Percentiles rank a stretch among this genome's conserved stretches.
Conservation (phyloP, 2,888 invertebrate genomes). For the Empis livida region DNA sequence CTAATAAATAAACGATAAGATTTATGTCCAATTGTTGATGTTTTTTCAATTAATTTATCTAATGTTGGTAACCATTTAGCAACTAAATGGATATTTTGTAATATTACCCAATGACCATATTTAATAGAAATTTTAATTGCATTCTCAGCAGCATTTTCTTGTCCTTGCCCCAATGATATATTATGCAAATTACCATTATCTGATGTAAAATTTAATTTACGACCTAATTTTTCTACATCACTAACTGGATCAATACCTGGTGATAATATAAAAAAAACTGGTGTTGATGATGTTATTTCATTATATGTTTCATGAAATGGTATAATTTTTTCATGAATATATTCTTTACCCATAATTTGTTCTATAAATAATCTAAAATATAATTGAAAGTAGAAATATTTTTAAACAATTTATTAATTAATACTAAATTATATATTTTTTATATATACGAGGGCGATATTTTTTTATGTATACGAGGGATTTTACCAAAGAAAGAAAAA, state of each 20-base stretch:
- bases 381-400: neutral
- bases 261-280: slow-evolving; percentile 89
- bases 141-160: slow-evolving; percentile 79
- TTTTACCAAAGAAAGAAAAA: no score
- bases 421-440: no score
- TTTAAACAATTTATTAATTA: no score
- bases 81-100: slow-evolving; percentile 89
- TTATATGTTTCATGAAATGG: slow-evolving; percentile 72
- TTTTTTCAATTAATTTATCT: slow-evolving; percentile 82
- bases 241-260: slow-evolving; percentile 83
- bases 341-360: slow-evolving; percentile 75
- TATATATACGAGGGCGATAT: no score
- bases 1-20: slow-evolving; percentile 65
- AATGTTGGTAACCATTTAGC: slow-evolving; percentile 74
- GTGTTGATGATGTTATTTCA: slow-evolving; percentile 73
- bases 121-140: slow-evolving; percentile 63
- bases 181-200: slow-evolving; percentile 78
- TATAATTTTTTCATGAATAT: slow-evolving; percentile 61
- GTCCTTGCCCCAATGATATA: slow-evolving; percentile 89
- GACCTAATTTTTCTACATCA: slow-evolving; percentile 67
- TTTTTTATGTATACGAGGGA: no score
- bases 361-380: slow-evolving; percentile 53
- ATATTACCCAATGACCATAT: slow-evolving; percentile 82
- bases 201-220: slow-evolving; percentile 62
- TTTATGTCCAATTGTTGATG: slow-evolving; percentile 25